A percentile compares a stretch with the other conserved stretches of the same genome.
Evolutionary conservation across 2,113 vertebrate genomes (phyloP).

Genomic region (Recurvirostra avosetta): DNA sequence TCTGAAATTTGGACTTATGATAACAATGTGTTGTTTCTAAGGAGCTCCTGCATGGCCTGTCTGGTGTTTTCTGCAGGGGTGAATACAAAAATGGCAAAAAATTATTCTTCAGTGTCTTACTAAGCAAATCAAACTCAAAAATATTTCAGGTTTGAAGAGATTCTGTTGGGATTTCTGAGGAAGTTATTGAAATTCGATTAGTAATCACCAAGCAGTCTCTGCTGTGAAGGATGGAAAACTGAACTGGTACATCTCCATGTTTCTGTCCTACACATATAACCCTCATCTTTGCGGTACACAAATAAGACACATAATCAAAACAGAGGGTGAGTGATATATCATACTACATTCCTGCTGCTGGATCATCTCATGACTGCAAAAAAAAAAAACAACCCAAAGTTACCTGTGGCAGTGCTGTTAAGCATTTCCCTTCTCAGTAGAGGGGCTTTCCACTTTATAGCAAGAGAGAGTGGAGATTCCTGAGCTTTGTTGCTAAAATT

Average conservation of each 20-base stretch:
- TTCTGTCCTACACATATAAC: neutral
- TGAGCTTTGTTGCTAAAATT: neutral
- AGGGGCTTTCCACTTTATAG: neutral
- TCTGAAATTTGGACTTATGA: neutral
- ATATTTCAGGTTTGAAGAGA: neutral
- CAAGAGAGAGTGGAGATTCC: neutral
- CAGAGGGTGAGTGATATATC: neutral
- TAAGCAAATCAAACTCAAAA: neutral
- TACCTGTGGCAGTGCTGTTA: neutral
- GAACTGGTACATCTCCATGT: neutral
- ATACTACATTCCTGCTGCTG: neutral
- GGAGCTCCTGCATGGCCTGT: neutral
- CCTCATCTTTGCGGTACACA: fast-evolving
- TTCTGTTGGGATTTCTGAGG: neutral
- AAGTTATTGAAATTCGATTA: neutral
- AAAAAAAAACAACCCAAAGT: neutral
- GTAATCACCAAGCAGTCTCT: neutral
- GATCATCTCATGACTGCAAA: neutral
- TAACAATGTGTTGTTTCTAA: neutral
- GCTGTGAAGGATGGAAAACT: neutral
- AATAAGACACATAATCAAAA: neutral
- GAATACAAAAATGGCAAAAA: neutral
- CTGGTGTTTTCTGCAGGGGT: neutral
- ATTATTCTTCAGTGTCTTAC: neutral
- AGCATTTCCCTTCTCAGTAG: neutral